phyloP scores from a whole-genome alignment of 64 coral and sea anemone species.

The Dendrophyllia cribrosa region DNA sequence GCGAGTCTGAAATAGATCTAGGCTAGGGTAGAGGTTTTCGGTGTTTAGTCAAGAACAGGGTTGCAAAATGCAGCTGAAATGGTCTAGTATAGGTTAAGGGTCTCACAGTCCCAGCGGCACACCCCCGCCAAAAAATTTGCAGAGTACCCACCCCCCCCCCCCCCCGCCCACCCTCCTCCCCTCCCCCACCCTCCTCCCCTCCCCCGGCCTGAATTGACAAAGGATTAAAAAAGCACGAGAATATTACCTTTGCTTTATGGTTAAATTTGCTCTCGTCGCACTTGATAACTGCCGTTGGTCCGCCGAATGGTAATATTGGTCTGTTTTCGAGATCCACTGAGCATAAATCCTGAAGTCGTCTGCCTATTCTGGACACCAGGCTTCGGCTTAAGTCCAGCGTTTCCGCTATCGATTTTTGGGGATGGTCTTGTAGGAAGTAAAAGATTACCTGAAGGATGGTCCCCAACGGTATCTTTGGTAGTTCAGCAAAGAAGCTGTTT shows the following conservation, averaged over 20 bases:
- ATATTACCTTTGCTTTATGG: neutral
- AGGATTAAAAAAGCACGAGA: neutral
- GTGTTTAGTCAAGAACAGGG: no score
- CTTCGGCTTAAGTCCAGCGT: neutral
- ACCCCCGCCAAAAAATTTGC: no score
- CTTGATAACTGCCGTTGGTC: neutral
- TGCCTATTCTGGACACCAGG: neutral
- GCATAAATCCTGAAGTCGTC: conserved; percentile 5
- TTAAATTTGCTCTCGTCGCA: conserved; percentile 30
- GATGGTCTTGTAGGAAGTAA: conserved; percentile 1
- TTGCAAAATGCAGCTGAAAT: no score
- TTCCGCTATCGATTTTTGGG: neutral
- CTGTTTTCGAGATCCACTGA: neutral
- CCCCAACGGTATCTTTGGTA: neutral
- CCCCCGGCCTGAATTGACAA: no score
- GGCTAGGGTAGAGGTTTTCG: no score
- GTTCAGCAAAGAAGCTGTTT: conserved; percentile 32
- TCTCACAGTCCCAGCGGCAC: no score
- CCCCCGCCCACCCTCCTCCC: no score
- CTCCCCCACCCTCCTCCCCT: no score
- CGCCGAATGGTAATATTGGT: conserved; percentile 15
- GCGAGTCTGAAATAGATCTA: no score
- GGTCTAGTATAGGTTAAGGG: no score
- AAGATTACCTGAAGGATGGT: neutral
- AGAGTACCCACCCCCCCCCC: no score